Evolutionary conservation across 1,140 invertebrate species (phyloP), one percentile per base, ranked within the genome.

Genomic region (Antheraea pernyi): DNA sequence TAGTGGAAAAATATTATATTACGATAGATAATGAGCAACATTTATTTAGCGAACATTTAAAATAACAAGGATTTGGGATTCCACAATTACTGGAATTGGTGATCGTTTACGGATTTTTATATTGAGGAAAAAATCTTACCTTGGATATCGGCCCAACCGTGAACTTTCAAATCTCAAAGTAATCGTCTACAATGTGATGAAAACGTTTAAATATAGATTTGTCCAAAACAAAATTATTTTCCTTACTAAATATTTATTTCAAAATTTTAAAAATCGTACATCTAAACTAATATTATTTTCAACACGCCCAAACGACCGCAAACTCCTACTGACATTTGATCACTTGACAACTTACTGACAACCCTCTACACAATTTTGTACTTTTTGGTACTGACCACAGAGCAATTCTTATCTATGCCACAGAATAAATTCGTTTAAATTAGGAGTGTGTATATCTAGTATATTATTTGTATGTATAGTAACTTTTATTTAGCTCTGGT

Each of bases 91-190:
- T 59, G 37, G 11, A 59, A 39, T 16, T 19, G 36, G 18, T 48
- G 13, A 22, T 18, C 62, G 42, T 66, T 36, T 39, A 65, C 59
- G 46, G n/a, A n/a, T 59, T 19, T 48, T n/a, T 37, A 36, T 10
- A 22, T 22, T 18, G 19, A 46, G 3, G 37, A 42, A 58, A 67
- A 59, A 36, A 53, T 53, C 58, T 70, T 63, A 36, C 61, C 61
- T 63, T 63, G 61, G 19, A 36, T 63, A 63, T 63, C 37, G 61
- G 46, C 46, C 8, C 36, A 37, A n/a, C 61, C 61, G 19, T 63
- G 61, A 63, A 63, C 30, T 63, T 63, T 36, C 37, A 36, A 63
- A 63, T 53, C 16, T 53, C 46, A 53, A 53, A 53, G 46, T 53
- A 53, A 53, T 53, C 11, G 46, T 53, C 46, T 60, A 19, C 59